These are phyloP conservation scores for Podargus strigoides DNA, from an alignment of 2,797 vertebrate species.

Conservation along the genomic window DNA sequence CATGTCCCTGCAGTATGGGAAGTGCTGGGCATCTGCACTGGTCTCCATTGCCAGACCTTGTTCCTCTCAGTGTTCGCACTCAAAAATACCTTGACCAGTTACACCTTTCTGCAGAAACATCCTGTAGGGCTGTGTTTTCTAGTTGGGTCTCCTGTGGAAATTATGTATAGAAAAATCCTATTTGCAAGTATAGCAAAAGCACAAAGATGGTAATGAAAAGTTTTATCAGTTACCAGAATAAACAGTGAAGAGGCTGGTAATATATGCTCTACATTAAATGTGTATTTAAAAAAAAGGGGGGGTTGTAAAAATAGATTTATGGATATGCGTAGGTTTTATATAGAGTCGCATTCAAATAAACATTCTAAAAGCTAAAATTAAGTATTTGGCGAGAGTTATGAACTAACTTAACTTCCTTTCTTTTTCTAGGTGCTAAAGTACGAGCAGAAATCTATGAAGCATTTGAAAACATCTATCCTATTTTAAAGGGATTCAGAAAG, in stretches of 20 bases:
- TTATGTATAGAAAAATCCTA: not conserved
- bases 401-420: not conserved
- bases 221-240: not conserved
- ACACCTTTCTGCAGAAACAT: not conserved
- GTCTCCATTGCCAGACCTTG: not conserved
- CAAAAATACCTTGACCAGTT: not conserved
- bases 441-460: conserved; percentile 98
- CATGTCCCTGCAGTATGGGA: not conserved
- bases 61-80: not conserved
- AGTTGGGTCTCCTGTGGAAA: not conserved
- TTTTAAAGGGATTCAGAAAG: conserved; percentile 98
- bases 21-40: not conserved
- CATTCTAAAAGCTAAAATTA: not conserved
- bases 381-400: not conserved
- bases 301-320: not conserved
- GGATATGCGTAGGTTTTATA: not conserved
- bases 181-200: not conserved
- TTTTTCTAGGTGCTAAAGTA: conserved; percentile 91
- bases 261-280: not conserved
- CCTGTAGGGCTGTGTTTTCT: not conserved
- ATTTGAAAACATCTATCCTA: conserved; percentile 99
- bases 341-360: not conserved
- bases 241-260: not conserved
- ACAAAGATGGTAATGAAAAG: not conserved
- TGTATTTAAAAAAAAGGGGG: not conserved